phyloP scores from a whole-genome alignment of 2,113 vertebrate genomes.

The Pachycephala philippinensis region DNA sequence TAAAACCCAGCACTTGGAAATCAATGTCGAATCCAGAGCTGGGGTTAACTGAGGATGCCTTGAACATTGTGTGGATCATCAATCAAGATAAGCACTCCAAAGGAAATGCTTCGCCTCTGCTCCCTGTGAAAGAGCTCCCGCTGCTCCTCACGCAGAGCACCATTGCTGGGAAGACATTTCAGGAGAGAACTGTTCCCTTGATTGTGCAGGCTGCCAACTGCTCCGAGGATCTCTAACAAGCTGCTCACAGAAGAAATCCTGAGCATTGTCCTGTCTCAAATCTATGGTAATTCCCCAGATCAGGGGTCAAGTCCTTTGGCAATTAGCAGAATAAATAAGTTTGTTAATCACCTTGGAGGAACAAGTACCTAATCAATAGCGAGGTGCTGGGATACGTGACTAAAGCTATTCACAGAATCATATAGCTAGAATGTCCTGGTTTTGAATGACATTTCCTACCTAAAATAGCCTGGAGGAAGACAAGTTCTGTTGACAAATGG shows the following conservation, averaged over 20 bases:
- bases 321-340: constrained; percentile 3
- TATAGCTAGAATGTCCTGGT: not conserved
- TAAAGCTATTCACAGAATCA: not conserved
- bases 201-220: constrained; percentile 10
- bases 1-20: not conserved
- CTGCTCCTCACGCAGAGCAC: not conserved
- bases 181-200: not conserved
- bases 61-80: not conserved
- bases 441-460: constrained; percentile 26
- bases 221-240: not conserved
- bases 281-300: not conserved
- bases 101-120: not conserved
- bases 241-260: not conserved
- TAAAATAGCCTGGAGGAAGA: constrained; percentile 31
- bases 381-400: not conserved
- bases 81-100: not conserved
- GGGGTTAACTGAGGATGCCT: not conserved
- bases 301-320: not conserved
- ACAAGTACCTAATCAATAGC: constrained; percentile 2
- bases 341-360: constrained; percentile 12
- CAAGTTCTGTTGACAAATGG: constrained; percentile 25
- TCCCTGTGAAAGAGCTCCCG: not conserved
- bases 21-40: not conserved
- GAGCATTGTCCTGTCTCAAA: not conserved
- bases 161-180: not conserved